Base-by-base conservation (phyloP, 2,888 invertebrate genomes). In the Ashinkailepas kermadecensis region DNA sequence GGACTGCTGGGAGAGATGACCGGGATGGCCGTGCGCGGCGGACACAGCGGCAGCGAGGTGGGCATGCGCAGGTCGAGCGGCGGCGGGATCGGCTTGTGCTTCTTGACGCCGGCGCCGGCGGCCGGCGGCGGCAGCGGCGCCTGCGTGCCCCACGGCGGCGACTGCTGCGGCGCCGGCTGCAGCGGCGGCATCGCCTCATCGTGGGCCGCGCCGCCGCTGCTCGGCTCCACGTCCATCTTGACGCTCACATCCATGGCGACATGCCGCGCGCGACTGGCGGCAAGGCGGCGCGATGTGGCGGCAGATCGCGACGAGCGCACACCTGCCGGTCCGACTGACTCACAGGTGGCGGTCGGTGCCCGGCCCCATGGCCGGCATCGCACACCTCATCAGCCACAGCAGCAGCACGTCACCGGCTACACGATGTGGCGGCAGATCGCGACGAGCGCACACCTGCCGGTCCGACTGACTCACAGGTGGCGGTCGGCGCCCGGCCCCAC, bases 11-110 rank as follows among this genome's bases (percentile, higher is more conserved):
- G 57, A 23, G 79, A 59, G 6, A 79, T 79, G 25, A 79, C 79
- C 23, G 79, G 79, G 23, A 79, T 79, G 79, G 59, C 79, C 15
- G 79, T 79, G 79, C 79, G 79, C 15, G 79, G 79, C 54, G 74
- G 74, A 9, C 54, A 56, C 18, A 74, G 74, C 54, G 12, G 21
- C 21, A 23, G 74, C 56, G 74, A 74, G 12, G 74, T 21, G 10
- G 74, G 54, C 74, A 74, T 54, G 18, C 74, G 54, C 21, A 74
- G 56, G 56, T 74, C 74, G 54, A 74, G 56, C 56, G 74, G 74
- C 54, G 74, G 74, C 74, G 74, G 74, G 18, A 74, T 74, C 21
- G 74, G 74, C 54, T 74, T 74, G 54, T 11, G 74, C 21, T 18
- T 13, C 70, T 70, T 70, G n/a, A 67, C 25, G 12, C 12, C 23